phyloP scores from a whole-genome alignment of 2,797 vertebrate species.

The Fistularia commersonii region DNA sequence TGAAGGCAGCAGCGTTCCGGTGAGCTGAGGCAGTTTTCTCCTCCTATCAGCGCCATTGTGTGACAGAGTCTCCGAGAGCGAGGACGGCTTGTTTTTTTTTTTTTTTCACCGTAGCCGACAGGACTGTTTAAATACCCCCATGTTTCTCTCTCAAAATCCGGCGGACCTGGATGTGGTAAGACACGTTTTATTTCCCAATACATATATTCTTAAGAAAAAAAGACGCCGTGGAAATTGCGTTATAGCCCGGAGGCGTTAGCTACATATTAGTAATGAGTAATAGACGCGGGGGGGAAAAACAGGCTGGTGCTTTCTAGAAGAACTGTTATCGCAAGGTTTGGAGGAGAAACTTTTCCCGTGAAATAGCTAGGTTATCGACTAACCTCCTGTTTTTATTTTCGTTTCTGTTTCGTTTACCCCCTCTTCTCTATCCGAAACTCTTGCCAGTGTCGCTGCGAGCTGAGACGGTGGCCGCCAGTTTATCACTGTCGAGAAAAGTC shows the following conservation, averaged over 20 bases:
- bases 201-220: background rate
- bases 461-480: background rate
- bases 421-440: background rate
- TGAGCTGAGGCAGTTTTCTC: constrained; percentile 45
- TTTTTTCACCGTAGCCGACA: constrained; percentile 16
- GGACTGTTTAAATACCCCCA: constrained; percentile 53
- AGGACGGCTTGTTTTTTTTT: constrained; percentile 37
- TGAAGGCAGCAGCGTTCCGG: constrained; percentile 54
- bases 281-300: constrained; percentile 23
- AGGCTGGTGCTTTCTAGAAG: constrained; percentile 27
- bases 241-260: background rate
- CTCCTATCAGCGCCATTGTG: constrained; percentile 71
- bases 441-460: background rate
- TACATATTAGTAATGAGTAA: constrained; percentile 32
- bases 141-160: constrained; percentile 57
- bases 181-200: background rate
- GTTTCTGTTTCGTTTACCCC: background rate
- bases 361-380: background rate
- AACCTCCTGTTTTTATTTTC: background rate
- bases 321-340: background rate
- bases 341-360: background rate
- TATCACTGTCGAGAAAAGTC: constrained; percentile 18
- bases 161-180: constrained; percentile 64
- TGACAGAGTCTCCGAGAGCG: constrained; percentile 50
- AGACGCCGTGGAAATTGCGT: background rate